Evolutionary conservation across 2,888 invertebrate genomes (phyloP).

Genomic region (Prosopocoilus inquinatus): DNA sequence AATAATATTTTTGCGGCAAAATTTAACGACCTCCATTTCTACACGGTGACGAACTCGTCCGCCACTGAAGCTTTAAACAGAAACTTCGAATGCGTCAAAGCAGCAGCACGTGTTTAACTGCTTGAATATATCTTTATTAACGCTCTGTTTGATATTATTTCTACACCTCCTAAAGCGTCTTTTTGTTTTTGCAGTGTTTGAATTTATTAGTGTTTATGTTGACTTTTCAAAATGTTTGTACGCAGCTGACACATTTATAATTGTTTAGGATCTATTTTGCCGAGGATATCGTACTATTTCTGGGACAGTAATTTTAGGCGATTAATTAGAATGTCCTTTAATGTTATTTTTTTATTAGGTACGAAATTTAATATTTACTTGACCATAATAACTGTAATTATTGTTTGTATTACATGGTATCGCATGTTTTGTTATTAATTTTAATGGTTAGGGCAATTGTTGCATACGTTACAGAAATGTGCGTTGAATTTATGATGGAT

Average conservation of each 20-base stretch:
- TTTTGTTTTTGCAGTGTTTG: slow-evolving; percentile 32
- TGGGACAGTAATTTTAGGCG: neutral
- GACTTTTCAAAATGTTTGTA: slow-evolving; percentile 35
- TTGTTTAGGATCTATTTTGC: slow-evolving; percentile 22
- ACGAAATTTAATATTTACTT: no score
- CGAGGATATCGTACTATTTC: neutral
- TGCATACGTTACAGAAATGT: no score
- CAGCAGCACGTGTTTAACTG: slow-evolving; percentile 32
- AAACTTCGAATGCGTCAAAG: slow-evolving; percentile 9
- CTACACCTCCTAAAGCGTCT: slow-evolving; percentile 33
- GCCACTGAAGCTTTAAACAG: no score
- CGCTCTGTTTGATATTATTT: slow-evolving; percentile 38
- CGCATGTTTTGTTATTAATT: no score
- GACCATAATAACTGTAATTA: no score
- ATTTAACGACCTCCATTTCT: no score
- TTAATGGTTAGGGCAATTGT: no score
- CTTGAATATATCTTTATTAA: slow-evolving; percentile 42
- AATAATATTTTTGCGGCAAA: no score
- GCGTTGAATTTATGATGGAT: no score
- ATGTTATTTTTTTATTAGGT: no score
- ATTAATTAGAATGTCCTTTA: neutral
- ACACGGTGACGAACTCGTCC: no score
- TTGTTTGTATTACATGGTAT: no score
- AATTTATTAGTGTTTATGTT: slow-evolving; percentile 40
- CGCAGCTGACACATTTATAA: slow-evolving; percentile 40